phyloP scores from a whole-genome alignment of 2,113 vertebrate species.

The Actinemys pallida region DNA sequence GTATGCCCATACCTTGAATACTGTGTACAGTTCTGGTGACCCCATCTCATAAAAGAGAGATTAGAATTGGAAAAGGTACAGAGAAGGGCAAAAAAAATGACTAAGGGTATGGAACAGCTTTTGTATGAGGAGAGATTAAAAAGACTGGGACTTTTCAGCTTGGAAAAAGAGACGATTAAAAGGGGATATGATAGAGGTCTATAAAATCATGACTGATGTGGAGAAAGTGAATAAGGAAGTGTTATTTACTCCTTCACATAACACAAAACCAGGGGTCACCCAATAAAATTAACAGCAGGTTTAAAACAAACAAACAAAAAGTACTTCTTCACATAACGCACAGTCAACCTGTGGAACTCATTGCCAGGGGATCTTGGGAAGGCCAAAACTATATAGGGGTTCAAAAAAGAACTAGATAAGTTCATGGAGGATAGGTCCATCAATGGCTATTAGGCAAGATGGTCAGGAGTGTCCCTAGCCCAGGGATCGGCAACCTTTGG shows the following conservation, averaged over 20 bases:
- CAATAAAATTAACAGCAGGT: neutral
- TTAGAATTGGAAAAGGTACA: neutral
- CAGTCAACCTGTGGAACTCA: neutral
- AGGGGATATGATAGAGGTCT: neutral
- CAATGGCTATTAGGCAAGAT: neutral
- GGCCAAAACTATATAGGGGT: neutral
- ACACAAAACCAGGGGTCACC: neutral
- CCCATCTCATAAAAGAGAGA: neutral
- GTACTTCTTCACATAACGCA: neutral
- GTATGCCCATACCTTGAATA: neutral
- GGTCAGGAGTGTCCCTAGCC: neutral
- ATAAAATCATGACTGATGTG: neutral
- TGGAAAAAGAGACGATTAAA: neutral
- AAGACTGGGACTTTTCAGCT: neutral
- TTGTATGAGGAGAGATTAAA: neutral
- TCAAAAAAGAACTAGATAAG: neutral
- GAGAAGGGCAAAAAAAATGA: neutral
- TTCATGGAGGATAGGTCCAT: neutral
- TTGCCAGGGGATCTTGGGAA: neutral
- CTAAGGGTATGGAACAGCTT: neutral
- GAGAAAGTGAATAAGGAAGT: neutral
- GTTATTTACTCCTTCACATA: neutral
- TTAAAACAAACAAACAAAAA: neutral
- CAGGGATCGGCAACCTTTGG: too few relatives aligned
- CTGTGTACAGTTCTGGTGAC: neutral